Percentiles rank a stretch among this genome's conserved stretches.
These are phyloP conservation scores for Himalopsyche anomala DNA, from an alignment of 2,888 invertebrate species.

Conservation along the genomic window DNA sequence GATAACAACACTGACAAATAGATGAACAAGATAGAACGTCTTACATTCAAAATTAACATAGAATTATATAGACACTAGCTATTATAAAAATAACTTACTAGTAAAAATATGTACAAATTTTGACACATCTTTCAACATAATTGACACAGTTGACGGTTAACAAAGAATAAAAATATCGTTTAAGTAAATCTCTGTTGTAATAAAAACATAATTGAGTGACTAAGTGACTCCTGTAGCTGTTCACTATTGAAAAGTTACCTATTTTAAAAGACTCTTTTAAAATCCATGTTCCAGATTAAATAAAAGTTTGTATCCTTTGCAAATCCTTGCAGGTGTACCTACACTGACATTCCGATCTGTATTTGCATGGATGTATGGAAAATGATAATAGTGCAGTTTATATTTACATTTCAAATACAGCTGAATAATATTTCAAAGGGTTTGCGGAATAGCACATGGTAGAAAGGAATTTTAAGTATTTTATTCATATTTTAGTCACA, in stretches of 20 bases:
- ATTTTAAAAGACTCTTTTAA: not conserved
- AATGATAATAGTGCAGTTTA: constrained; percentile 49
- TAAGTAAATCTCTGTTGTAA: not conserved
- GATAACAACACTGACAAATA: too few relatives aligned
- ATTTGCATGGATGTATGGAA: constrained; percentile 57
- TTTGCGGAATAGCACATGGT: constrained; percentile 44
- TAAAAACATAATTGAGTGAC: constrained; percentile 17
- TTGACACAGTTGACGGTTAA: too few relatives aligned
- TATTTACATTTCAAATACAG: constrained; percentile 54
- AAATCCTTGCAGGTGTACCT: constrained; percentile 53
- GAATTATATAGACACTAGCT: too few relatives aligned
- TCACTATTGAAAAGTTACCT: not conserved
- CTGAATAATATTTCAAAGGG: constrained; percentile 50
- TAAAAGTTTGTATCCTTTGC: not conserved
- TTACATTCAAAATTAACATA: too few relatives aligned
- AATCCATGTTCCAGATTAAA: not conserved
- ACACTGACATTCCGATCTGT: constrained; percentile 50
- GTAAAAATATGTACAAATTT: too few relatives aligned
- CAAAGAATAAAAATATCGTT: constrained; percentile 4
- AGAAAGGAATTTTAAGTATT: constrained; percentile 48
- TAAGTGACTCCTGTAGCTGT: not conserved
- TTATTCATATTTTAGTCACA: not conserved
- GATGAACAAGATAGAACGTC: too few relatives aligned
- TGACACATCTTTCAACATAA: too few relatives aligned
- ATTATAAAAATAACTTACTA: too few relatives aligned